A percentile compares a stretch with the other conserved stretches of the same genome.
phyloP scores from a whole-genome alignment of 1,140 invertebrate genomes.

The Sycobia sp. region DNA sequence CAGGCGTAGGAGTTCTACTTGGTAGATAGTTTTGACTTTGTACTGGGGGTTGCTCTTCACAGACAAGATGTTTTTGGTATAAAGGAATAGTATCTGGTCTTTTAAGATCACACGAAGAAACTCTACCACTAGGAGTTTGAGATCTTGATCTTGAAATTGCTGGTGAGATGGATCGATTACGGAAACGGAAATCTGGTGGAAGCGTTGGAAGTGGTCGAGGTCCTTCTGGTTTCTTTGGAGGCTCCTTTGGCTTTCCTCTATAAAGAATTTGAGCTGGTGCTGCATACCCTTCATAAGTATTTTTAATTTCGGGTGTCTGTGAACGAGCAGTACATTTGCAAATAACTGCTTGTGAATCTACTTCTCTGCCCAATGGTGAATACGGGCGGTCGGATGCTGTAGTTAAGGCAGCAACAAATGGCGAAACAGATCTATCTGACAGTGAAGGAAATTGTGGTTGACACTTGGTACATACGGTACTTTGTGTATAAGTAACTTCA shows the following conservation, averaged over 20 bases:
- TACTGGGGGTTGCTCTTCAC: slow-evolving; percentile 46
- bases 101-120: slow-evolving; percentile 43
- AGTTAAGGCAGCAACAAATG: slow-evolving; percentile 71
- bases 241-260: slow-evolving; percentile 43
- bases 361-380: slow-evolving; percentile 60
- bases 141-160: slow-evolving; percentile 48
- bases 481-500: slow-evolving; percentile 52
- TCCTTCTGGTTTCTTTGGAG: slow-evolving; percentile 38
- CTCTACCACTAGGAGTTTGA: slow-evolving; percentile 43
- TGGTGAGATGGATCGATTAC: slow-evolving; percentile 52
- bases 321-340: slow-evolving; percentile 42
- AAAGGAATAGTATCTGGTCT: slow-evolving; percentile 56
- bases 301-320: slow-evolving; percentile 48
- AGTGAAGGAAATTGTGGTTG: slow-evolving; percentile 44
- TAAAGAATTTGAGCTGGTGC: slow-evolving; percentile 54
- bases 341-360: slow-evolving; percentile 30
- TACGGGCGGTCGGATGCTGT: slow-evolving; percentile 71
- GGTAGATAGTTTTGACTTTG: slow-evolving; percentile 48
- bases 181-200: slow-evolving; percentile 52
- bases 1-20: slow-evolving; percentile 51
- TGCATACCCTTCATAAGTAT: slow-evolving; percentile 43
- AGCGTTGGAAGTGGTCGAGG: slow-evolving; percentile 57
- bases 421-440: slow-evolving; percentile 61
- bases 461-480: slow-evolving; percentile 38
- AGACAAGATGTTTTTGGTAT: slow-evolving; percentile 54